Base-by-base conservation (phyloP, 2,888 invertebrate genomes). In the Tetragnatha montana region DNA sequence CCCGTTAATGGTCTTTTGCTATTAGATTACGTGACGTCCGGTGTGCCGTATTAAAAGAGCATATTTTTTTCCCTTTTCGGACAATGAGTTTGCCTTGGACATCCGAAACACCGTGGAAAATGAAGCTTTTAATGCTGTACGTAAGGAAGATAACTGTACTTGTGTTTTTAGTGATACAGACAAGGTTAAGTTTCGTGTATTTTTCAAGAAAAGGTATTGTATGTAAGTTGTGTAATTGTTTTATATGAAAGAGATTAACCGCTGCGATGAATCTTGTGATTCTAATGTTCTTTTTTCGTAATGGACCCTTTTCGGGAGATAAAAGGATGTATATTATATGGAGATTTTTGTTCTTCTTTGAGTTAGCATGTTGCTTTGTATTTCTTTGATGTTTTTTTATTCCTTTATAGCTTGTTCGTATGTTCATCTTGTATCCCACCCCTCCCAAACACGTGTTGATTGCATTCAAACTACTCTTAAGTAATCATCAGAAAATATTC, bases 101-200 rank as follows among this genome's bases (percentile, higher is more conserved):
- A 82, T 73, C n/a, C 35, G 35, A 51, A 50, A 76, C 76, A 50
- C 60, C 60, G 60, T 60, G 60, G 60, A 17, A 60, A 60, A 60
- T 60, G 60, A 60, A 60, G 60, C 17, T 60, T 60, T 60, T 60
- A 8, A 60, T 82, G 82, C 74, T 74, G 82, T 73, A 74, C 82
- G 35, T 21, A 60, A n/a, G n/a, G 22, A 22, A 17, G 73, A 74
- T 71, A 50, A 82, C 51, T 51, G 73, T 82, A 17, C 60, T 19
- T 68, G 35, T 35, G 80, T 80, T 69, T 10, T 68, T 17, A 68
- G 60, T 73, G 50, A 51, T 21, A 14, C 8, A 35, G 73, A 35
- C 82, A 82, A 82, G 82, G 82, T 74, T 73, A 22, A 22, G 73
- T 50, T 51, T 17, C 74, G 50, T 82, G 73, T 82, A 50, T 74